Percentiles rank a stretch among this genome's conserved stretches.
Conservation (phyloP, 2,888 invertebrate species). For the Luperina nickerlii region DNA sequence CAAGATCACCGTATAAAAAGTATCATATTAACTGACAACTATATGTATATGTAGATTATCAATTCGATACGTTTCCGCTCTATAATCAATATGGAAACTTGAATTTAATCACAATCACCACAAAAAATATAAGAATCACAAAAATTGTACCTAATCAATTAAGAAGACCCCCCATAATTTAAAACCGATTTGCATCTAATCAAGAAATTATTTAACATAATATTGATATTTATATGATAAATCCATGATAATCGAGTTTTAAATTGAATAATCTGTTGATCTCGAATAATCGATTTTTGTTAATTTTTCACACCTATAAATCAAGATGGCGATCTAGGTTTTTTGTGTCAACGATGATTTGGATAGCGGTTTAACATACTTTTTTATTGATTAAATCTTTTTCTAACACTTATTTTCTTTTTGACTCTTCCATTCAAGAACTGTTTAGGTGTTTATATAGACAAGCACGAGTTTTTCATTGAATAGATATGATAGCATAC, state of each 20-base stretch:
- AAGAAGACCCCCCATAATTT: slow-evolving; percentile 71
- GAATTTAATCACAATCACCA: slow-evolving; percentile 60
- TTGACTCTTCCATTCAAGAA: slow-evolving; percentile 14
- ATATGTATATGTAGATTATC: slow-evolving; percentile 46
- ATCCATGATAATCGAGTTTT: slow-evolving; percentile 61
- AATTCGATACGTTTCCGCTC: slow-evolving; percentile 44
- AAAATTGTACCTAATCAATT: slow-evolving; percentile 71
- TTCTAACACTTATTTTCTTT: slow-evolving; percentile 10
- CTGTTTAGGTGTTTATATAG: background rate
- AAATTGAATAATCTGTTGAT: slow-evolving; percentile 56
- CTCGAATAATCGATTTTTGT: slow-evolving; percentile 53
- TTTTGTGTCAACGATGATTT: slow-evolving; percentile 36
- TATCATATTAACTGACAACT: slow-evolving; percentile 48
- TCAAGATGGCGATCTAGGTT: slow-evolving; percentile 34
- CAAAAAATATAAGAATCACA: slow-evolving; percentile 55
- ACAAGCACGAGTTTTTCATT: background rate
- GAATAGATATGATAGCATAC: background rate
- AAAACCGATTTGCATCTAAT: slow-evolving; percentile 73
- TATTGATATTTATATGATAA: slow-evolving; percentile 75
- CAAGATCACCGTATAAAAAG: slow-evolving; percentile 19
- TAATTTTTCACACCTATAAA: slow-evolving; percentile 63
- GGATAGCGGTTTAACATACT: slow-evolving; percentile 13
- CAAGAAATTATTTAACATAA: slow-evolving; percentile 73
- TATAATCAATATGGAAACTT: slow-evolving; percentile 55
- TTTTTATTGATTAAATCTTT: slow-evolving; percentile 21